Conservation (phyloP, 2,113 vertebrate species). For the Labrus mixtus region DNA sequence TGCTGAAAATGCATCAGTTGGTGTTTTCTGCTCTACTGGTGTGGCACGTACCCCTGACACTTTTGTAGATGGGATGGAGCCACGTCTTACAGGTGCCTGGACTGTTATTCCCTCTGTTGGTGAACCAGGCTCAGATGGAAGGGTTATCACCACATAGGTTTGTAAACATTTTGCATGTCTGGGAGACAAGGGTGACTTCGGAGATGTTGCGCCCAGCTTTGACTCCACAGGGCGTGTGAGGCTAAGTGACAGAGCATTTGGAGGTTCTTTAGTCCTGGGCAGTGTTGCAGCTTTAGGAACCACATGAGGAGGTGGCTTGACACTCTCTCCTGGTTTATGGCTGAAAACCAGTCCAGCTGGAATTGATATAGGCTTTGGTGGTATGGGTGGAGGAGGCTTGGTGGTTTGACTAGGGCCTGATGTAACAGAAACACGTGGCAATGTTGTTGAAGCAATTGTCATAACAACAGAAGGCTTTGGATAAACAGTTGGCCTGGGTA, state of each 20-base stretch:
- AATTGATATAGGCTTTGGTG: constrained; percentile 93
- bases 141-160: constrained; percentile 97
- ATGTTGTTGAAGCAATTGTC: constrained; percentile 46
- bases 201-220: constrained; percentile 86
- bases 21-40: constrained; percentile 75
- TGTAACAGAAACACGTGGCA: constrained; percentile 63
- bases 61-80: constrained; percentile 73
- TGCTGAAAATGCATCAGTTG: constrained; percentile 60
- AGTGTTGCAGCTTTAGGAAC: constrained; percentile 84
- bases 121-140: constrained; percentile 95
- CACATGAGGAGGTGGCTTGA: constrained; percentile 88
- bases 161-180: constrained; percentile 91
- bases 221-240: constrained; percentile 88
- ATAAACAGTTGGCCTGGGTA: constrained; percentile 83
- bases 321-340: constrained; percentile 88
- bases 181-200: constrained; percentile 94
- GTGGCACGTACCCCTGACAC: constrained; percentile 69
- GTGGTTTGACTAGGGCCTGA: constrained; percentile 56
- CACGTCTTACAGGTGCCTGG: constrained; percentile 83
- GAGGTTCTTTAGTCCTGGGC: constrained; percentile 86
- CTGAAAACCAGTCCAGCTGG: constrained; percentile 92
- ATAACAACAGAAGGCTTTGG: constrained; percentile 74
- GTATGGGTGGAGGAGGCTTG: constrained; percentile 93
- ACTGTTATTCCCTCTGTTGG: constrained; percentile 90
- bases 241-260: constrained; percentile 90